Conservation (phyloP, 2,797 vertebrate species). For the Benthosema pterotum region DNA sequence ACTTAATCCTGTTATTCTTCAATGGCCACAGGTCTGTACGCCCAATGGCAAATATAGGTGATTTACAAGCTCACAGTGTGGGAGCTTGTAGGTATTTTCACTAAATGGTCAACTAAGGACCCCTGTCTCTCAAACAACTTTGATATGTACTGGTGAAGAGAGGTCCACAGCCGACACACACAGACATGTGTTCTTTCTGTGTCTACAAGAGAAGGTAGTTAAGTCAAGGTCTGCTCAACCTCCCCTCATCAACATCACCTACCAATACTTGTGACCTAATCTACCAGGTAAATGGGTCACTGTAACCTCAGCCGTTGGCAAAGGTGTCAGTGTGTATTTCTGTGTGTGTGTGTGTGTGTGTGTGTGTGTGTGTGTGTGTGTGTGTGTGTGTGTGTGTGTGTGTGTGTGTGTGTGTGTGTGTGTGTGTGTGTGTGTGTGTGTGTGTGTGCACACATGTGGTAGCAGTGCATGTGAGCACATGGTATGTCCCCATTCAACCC, state of each 20-base stretch:
- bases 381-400: not conserved
- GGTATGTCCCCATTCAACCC: not conserved
- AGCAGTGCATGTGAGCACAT: not conserved
- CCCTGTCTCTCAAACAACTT: too few species aligned
- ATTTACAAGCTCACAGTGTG: too few species aligned
- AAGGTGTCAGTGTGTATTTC: not conserved
- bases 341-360: constrained; percentile 13
- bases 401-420: constrained; percentile 5
- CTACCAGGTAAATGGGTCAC: constrained; percentile 55
- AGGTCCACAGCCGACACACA: too few species aligned
- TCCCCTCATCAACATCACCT: constrained; percentile 12
- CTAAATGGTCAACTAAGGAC: too few species aligned
- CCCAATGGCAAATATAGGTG: too few species aligned
- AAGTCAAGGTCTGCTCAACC: not conserved
- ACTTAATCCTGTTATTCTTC: too few species aligned
- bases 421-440: constrained; percentile 14
- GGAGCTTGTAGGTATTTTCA: too few species aligned
- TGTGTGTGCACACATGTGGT: constrained; percentile 4
- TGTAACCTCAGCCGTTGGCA: constrained; percentile 49
- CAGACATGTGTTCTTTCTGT: too few species aligned
- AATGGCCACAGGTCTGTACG: too few species aligned
- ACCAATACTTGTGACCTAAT: constrained; percentile 30
- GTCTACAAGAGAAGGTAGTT: too few species aligned
- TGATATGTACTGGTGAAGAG: too few species aligned
- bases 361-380: constrained; percentile 14